These are phyloP conservation scores for Beris morrisii DNA, from an alignment of 2,888 invertebrate genomes.

Conservation along the genomic window DNA sequence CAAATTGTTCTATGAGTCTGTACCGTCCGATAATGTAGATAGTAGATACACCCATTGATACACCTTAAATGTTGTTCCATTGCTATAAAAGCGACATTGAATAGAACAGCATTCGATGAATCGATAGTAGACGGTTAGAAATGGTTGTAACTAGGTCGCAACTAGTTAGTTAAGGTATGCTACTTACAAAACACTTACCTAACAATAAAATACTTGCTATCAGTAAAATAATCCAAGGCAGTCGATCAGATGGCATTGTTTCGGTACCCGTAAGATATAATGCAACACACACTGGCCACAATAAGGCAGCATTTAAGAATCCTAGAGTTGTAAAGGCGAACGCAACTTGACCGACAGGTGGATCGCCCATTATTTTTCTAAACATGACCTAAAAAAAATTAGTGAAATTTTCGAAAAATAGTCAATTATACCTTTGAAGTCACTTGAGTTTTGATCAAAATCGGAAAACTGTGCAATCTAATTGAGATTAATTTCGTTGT, in stretches of 20 bases:
- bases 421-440: constrained; percentile 23
- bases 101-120: too few relatives aligned
- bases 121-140: too few relatives aligned
- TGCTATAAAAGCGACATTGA: too few relatives aligned
- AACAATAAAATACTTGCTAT: constrained; percentile 78
- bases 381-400: constrained; percentile 75
- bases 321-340: constrained; percentile 92
- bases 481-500: too few relatives aligned
- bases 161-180: constrained; percentile 40
- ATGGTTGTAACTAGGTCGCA: background rate
- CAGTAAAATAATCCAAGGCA: constrained; percentile 86
- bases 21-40: too few relatives aligned
- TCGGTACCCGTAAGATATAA: constrained; percentile 87
- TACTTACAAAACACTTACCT: constrained; percentile 58
- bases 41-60: too few relatives aligned
- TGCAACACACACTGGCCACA: constrained; percentile 90
- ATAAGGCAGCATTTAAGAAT: constrained; percentile 79
- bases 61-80: too few relatives aligned
- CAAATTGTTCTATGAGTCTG: too few relatives aligned
- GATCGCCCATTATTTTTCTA: constrained; percentile 91
- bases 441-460: background rate
- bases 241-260: constrained; percentile 74
- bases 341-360: constrained; percentile 88
- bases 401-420: constrained; percentile 18
- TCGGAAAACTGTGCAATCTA: too few relatives aligned